Evolutionary conservation across 2,113 vertebrate species (phyloP).

Genomic region (Leucoraja erinaceus): DNA sequence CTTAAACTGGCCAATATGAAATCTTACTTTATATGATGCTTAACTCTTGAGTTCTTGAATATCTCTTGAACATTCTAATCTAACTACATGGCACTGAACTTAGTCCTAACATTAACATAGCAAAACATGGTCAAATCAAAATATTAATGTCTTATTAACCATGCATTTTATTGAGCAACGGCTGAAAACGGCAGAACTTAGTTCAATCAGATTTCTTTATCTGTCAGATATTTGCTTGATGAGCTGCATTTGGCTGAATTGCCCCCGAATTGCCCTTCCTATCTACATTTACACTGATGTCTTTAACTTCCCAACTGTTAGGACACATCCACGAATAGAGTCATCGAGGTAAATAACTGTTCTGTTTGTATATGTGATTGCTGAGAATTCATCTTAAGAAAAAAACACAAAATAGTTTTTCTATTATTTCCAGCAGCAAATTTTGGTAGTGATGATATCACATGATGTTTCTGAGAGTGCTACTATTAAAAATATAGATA

Average conservation of each 20-base stretch:
- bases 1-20: not conserved
- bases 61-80: not conserved
- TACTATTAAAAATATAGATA: constrained; percentile 10
- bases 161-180: not conserved
- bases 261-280: too few species aligned
- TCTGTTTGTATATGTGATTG: not conserved
- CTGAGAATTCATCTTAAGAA: not conserved
- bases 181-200: not conserved
- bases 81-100: not conserved
- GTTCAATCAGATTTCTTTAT: not conserved
- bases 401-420: not conserved
- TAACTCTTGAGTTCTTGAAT: not conserved
- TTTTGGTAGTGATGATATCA: not conserved
- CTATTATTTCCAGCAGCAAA: not conserved
- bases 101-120: not conserved
- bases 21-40: not conserved
- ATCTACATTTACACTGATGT: not conserved
- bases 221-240: not conserved
- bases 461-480: not conserved
- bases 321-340: not conserved
- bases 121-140: not conserved
- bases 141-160: not conserved
- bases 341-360: not conserved
- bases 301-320: not conserved
- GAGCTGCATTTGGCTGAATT: not conserved